Evolutionary conservation across 2,797 vertebrate genomes (phyloP).

Genomic region (Lindbergichthys nudifrons): DNA sequence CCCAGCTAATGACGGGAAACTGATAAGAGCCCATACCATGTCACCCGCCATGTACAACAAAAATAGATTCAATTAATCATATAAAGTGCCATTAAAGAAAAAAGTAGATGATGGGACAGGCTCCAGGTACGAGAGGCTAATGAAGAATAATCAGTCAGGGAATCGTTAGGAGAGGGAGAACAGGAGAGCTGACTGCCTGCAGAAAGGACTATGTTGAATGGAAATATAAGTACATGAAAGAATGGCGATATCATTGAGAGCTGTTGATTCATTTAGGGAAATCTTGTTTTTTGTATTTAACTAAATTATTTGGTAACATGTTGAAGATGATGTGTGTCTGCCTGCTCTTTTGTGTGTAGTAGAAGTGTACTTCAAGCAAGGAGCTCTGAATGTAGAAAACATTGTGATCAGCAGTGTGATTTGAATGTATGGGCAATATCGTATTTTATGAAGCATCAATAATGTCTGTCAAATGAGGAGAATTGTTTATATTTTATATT

Average conservation of each 20-base stretch:
- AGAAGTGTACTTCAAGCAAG: neutral
- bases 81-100: slow-evolving; percentile 72
- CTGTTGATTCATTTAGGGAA: neutral
- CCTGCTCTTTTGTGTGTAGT: too few relatives aligned
- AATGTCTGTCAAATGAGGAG: slow-evolving; percentile 20
- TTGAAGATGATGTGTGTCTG: too few relatives aligned
- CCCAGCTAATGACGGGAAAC: slow-evolving; percentile 81
- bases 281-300: too few relatives aligned
- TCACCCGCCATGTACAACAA: slow-evolving; percentile 81
- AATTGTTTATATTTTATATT: slow-evolving; percentile 48
- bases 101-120: slow-evolving; percentile 65
- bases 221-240: slow-evolving; percentile 6
- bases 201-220: slow-evolving; percentile 39
- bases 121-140: slow-evolving; percentile 66
- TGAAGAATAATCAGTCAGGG: slow-evolving; percentile 76
- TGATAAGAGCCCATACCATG: slow-evolving; percentile 78
- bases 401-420: too few relatives aligned
- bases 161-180: slow-evolving; percentile 66
- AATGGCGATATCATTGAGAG: slow-evolving; percentile 6
- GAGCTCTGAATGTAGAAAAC: neutral
- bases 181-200: slow-evolving; percentile 49
- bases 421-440: neutral
- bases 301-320: too few relatives aligned
- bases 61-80: slow-evolving; percentile 85
- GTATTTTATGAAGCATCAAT: neutral